Evolutionary conservation across 2,888 invertebrate genomes (phyloP), one percentile per base, ranked within the genome.

Genomic region (Anorthoa munda): DNA sequence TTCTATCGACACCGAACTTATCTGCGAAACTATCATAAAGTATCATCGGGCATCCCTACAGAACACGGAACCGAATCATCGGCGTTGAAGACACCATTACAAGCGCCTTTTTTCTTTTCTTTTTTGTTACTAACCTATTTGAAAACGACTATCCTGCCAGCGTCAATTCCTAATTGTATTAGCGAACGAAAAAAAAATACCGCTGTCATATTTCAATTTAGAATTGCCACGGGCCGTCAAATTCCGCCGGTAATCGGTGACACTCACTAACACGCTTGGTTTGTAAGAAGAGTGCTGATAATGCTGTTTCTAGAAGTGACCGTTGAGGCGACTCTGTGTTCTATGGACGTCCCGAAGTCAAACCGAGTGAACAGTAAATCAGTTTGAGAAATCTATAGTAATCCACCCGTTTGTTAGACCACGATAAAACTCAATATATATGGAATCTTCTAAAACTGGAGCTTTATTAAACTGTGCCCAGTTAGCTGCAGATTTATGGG

Each of bases 341-440:
- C 60, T 60, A 4, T 60, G 45, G 21, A 0, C 60, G 7, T 60
- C 45, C 68, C 59, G 18, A 50, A 84, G 77, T 77, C 82, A 72
- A 67, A 78, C 72, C 74, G 51, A 67, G 51, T 61, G 46, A 65
- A 68, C 77, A 61, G 71, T 86, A 86, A 86, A 86, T 86, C 86
- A 86, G 78, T 73, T 71, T 73, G 77, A 80, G 82, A 82, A 77
- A 86, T 86, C 86, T 85, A 76, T 70, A 83, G 85, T 86, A 86
- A 86, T 83, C 83, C 84, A 82, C 77, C 79, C 87, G 86, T 89
- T 89, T 85, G 89, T 89, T 83, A 88, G 76, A 78, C 68, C 69
- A 86, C 71, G 90, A 92, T 92, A 92, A 92, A 92, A 91, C 90
- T 90, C 90, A 88, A 92, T 91, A 90, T 91, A 91, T 92, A 89